phyloP scores from a whole-genome alignment of 2,113 vertebrate genomes.

The Oreochromis aureus region DNA sequence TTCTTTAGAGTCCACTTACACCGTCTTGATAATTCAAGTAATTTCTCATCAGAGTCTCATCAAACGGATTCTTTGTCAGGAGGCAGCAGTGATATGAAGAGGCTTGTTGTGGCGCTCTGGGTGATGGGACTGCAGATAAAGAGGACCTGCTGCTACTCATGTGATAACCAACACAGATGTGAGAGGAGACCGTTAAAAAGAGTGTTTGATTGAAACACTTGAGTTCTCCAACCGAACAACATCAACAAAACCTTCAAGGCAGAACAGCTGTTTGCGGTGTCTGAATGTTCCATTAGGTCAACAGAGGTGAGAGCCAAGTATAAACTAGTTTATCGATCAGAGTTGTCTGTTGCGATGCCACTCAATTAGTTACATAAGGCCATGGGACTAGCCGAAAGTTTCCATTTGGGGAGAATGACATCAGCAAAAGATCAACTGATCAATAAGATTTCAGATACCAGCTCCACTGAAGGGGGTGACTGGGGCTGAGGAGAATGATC shows the following conservation, averaged over 20 bases:
- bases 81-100: neutral
- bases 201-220: neutral
- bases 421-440: conserved; percentile 14
- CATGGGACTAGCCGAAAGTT: neutral
- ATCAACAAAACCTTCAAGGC: neutral
- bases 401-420: conserved; percentile 4
- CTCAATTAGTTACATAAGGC: neutral
- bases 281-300: neutral
- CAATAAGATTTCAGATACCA: neutral
- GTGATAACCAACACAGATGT: neutral
- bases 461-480: neutral
- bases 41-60: neutral
- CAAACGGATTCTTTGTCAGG: neutral
- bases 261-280: neutral
- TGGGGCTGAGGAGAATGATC: neutral
- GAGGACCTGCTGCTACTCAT: neutral
- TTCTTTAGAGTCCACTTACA: neutral
- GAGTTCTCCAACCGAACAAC: neutral
- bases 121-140: neutral
- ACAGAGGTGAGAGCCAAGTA: neutral
- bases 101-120: neutral
- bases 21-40: neutral
- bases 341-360: neutral
- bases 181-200: neutral
- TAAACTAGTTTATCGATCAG: neutral